Evolutionary conservation across 2,888 invertebrate species (phyloP).

Genomic region (Drosophila lutescens): DNA sequence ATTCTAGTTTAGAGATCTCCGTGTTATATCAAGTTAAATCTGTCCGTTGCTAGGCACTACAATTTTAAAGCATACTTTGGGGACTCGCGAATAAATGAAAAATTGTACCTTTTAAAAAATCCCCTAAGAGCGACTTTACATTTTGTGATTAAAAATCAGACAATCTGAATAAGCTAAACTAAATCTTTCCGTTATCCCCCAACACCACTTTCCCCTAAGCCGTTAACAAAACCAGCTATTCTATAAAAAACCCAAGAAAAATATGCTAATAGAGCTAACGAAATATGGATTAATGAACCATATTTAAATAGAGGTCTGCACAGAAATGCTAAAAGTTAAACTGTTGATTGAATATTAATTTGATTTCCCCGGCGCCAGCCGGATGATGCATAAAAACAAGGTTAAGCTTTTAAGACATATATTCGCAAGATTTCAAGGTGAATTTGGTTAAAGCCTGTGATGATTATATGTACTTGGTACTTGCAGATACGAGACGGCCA

Average conservation of each 20-base stretch:
- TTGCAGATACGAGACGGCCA: slow-evolving; percentile 91
- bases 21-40: neutral
- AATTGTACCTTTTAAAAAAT: neutral
- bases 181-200: neutral
- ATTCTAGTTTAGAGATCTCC: neutral
- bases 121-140: neutral
- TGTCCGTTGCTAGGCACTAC: neutral
- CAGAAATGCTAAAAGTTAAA: slow-evolving; percentile 59
- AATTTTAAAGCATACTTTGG: slow-evolving; percentile 40
- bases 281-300: slow-evolving; percentile 50
- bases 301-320: slow-evolving; percentile 36
- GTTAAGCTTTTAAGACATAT: slow-evolving; percentile 17
- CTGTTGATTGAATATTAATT: slow-evolving; percentile 28
- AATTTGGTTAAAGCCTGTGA: slow-evolving; percentile 39
- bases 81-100: slow-evolving; percentile 12
- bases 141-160: neutral
- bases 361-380: slow-evolving; percentile 57
- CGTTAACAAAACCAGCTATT: slow-evolving; percentile 16
- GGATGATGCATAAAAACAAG: slow-evolving; percentile 31
- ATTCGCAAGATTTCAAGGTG: slow-evolving; percentile 51
- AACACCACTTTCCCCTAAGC: slow-evolving; percentile 22
- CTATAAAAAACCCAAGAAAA: slow-evolving; percentile 12
- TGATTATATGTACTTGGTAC: neutral
- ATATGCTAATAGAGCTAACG: slow-evolving; percentile 48
- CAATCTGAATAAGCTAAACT: neutral